Conservation (phyloP, 2,113 vertebrate genomes). For the Morone chrysops region DNA sequence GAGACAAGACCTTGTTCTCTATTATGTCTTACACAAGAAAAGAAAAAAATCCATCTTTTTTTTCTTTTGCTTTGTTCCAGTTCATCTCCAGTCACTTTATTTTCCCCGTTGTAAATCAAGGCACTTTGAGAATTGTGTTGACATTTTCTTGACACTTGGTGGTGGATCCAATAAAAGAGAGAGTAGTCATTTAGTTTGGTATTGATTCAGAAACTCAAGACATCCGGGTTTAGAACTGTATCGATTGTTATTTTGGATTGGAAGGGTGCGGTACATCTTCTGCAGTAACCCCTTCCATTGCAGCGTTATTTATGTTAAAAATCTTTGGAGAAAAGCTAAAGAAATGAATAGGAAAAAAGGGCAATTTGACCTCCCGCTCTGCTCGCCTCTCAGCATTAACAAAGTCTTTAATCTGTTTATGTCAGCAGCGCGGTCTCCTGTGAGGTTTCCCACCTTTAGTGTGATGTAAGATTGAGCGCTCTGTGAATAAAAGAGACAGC, state of each 20-base stretch:
- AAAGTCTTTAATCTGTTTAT: slow-evolving; percentile 5
- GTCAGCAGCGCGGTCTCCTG: neutral
- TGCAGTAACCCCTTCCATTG: neutral
- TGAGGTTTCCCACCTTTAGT: neutral
- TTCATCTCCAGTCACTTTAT: neutral
- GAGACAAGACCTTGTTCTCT: neutral
- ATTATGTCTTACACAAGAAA: neutral
- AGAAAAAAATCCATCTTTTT: neutral
- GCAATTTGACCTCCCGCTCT: neutral
- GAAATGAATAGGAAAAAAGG: neutral
- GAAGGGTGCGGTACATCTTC: neutral
- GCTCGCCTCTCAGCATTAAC: neutral
- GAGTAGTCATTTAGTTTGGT: slow-evolving; percentile 47
- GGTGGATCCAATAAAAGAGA: slow-evolving; percentile 39
- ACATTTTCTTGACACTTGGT: slow-evolving; percentile 52
- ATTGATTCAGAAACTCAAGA: slow-evolving; percentile 45
- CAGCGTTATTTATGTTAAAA: neutral
- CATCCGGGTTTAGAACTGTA: slow-evolving; percentile 17
- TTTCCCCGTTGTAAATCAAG: neutral
- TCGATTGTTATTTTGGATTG: slow-evolving; percentile 28
- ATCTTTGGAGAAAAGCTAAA: neutral
- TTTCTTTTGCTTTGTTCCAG: neutral
- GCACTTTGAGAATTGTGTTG: slow-evolving; percentile 14
- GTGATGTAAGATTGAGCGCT: neutral
- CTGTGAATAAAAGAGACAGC: slow-evolving; percentile 25